Evolutionary conservation across 1,140 invertebrate genomes (phyloP).

Genomic region (Drosophila nigrodunni): DNA sequence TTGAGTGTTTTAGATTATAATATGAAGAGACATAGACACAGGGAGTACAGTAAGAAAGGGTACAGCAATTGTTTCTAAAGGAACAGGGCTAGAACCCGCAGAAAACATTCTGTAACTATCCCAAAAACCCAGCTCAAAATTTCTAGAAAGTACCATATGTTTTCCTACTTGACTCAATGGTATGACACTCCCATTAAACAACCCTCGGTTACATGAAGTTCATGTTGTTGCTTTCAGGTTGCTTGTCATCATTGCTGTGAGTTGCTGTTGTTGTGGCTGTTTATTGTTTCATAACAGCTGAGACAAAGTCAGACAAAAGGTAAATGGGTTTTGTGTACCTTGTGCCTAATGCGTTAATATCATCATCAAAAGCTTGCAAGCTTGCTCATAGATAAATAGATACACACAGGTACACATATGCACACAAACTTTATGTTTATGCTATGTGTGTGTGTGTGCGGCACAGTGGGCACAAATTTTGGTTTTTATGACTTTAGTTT

Average conservation of each 20-base stretch:
- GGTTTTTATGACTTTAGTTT: constrained; percentile 69
- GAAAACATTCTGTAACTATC: no score
- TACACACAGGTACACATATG: constrained; percentile 19
- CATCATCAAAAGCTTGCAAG: constrained; percentile 50
- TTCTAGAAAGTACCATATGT: no score
- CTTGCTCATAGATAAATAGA: constrained; percentile 20
- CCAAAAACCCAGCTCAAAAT: no score
- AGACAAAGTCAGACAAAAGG: constrained; percentile 69
- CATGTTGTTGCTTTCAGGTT: constrained; percentile 16
- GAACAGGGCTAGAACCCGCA: no score
- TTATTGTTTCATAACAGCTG: constrained; percentile 81
- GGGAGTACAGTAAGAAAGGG: no score
- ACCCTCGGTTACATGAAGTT: constrained; percentile 36
- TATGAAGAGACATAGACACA: background rate
- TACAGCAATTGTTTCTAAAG: no score
- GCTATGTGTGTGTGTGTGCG: constrained; percentile 11
- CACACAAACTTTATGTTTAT: constrained; percentile 33
- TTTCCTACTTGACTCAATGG: background rate
- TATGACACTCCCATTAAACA: constrained; percentile 9
- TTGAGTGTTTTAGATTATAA: background rate
- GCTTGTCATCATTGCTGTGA: constrained; percentile 64
- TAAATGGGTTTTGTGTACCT: constrained; percentile 81
- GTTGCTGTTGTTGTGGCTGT: constrained; percentile 40
- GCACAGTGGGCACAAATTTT: constrained; percentile 66
- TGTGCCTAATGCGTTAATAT: constrained; percentile 82